phyloP scores from a whole-genome alignment of 2,113 vertebrate species.

The Xenus cinereus region DNA sequence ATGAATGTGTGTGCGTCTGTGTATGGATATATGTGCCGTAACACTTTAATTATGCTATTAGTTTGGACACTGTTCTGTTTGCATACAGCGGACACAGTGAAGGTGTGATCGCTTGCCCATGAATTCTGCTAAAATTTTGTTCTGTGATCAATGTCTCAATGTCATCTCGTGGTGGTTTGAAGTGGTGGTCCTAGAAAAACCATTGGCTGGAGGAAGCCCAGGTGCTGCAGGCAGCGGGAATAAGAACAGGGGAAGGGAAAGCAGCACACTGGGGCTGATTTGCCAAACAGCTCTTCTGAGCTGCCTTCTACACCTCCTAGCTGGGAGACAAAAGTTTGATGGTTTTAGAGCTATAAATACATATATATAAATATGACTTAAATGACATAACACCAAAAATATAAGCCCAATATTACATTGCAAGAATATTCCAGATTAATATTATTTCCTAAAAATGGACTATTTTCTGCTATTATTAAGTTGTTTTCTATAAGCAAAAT shows the following conservation, averaged over 20 bases:
- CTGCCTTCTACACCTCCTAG: neutral
- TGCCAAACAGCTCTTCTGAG: neutral
- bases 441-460: neutral
- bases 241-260: neutral
- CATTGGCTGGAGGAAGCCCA: neutral
- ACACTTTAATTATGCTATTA: neutral
- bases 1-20: neutral
- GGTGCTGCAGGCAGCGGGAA: neutral
- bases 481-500: neutral
- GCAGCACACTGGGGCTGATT: neutral
- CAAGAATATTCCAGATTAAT: neutral
- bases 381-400: neutral
- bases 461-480: neutral
- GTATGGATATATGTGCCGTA: neutral
- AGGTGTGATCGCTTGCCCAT: fast-evolving
- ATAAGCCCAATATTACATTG: neutral
- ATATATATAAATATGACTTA: neutral
- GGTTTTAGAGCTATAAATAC: neutral
- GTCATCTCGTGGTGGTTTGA: neutral
- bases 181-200: neutral
- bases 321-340: neutral
- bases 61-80: neutral
- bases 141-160: neutral
- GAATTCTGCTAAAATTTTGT: neutral
- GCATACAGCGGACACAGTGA: neutral